phyloP scores from a whole-genome alignment of 2,113 vertebrate genomes.

The Piaya cayana region DNA sequence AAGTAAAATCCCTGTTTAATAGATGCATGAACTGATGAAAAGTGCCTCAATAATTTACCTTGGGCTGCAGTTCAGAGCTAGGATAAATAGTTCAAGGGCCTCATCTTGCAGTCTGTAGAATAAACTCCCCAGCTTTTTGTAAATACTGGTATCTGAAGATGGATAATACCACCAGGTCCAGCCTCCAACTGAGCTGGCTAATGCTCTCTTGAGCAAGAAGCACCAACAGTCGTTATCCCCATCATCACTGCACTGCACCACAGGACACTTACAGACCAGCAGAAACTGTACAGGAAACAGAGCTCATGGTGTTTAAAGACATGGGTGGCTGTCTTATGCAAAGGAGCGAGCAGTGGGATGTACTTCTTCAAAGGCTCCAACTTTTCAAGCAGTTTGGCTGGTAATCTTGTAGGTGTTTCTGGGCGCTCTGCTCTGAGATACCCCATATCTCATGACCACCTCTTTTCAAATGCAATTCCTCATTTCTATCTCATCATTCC shows the following conservation, averaged over 20 bases:
- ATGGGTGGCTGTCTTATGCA: neutral
- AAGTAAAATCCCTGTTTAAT: neutral
- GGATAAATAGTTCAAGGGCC: neutral
- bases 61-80: neutral
- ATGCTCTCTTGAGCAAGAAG: neutral
- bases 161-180: neutral
- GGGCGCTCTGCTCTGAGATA: fast-evolving
- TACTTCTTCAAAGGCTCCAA: neutral
- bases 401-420: neutral
- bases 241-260: neutral
- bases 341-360: neutral
- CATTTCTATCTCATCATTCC: fast-evolving
- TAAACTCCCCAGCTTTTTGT: neutral
- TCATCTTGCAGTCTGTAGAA: neutral
- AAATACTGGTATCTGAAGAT: neutral
- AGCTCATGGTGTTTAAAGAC: too few relatives aligned
- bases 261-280: neutral
- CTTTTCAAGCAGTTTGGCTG: neutral
- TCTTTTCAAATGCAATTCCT: neutral
- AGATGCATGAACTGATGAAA: neutral
- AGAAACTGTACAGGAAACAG: fast-evolving
- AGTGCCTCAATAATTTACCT: neutral
- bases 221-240: fast-evolving
- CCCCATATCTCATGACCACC: neutral
- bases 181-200: neutral